Percentiles rank a stretch among this genome's conserved stretches.
Conservation (phyloP, 2,888 invertebrate genomes). For the Sisyra nigra region DNA sequence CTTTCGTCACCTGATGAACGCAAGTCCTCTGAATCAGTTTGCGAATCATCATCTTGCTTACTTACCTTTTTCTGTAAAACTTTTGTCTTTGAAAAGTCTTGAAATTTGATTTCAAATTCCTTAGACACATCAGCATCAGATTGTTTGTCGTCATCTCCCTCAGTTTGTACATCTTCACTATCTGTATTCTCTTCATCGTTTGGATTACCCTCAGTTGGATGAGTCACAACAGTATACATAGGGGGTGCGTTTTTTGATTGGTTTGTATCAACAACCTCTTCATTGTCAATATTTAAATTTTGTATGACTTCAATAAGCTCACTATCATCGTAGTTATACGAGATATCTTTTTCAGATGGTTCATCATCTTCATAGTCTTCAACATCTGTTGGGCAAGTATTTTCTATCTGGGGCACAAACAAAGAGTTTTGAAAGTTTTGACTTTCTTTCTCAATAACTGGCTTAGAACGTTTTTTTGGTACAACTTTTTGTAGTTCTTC, state of each 20-base stretch:
- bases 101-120: neutral
- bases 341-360: conserved; percentile 3
- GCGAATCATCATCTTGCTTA: conserved; percentile 18
- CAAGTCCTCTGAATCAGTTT: conserved; percentile 32
- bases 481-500: conserved; percentile 13
- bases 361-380: conserved; percentile 7
- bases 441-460: neutral
- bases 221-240: neutral
- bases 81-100: neutral
- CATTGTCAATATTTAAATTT: conserved; percentile 9
- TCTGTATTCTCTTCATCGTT: conserved; percentile 17
- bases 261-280: conserved; percentile 3
- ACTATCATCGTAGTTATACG: conserved; percentile 8
- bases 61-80: conserved; percentile 2
- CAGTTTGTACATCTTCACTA: conserved; percentile 9
- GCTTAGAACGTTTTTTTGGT: conserved; percentile 8
- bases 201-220: conserved; percentile 20
- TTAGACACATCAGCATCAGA: neutral
- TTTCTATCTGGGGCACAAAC: neutral
- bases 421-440: neutral
- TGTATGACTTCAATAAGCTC: conserved; percentile 19
- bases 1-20: conserved; percentile 20
- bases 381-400: conserved; percentile 4
- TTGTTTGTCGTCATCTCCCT: conserved; percentile 1
- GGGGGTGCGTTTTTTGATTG: neutral